Percentiles rank a stretch among this genome's conserved stretches.
phyloP scores from a whole-genome alignment of 2,888 invertebrate species.

The Oscheius onirici region DNA sequence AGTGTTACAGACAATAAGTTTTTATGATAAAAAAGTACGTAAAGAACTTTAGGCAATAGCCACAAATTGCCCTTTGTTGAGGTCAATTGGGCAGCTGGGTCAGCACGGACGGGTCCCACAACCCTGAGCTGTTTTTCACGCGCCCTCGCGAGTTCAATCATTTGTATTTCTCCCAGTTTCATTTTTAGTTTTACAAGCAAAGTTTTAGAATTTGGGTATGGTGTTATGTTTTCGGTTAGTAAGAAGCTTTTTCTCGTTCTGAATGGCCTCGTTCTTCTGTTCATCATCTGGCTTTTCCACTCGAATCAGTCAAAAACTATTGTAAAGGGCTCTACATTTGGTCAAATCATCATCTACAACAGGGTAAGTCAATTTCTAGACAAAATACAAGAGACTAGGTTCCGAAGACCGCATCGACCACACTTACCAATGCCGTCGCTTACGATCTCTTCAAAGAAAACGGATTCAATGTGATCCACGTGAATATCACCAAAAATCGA shows the following conservation, averaged over 20 bases:
- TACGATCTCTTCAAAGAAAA: slow-evolving; percentile 67
- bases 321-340: not conserved
- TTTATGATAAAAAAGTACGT: too few species aligned
- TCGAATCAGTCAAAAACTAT: not conserved
- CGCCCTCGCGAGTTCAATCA: slow-evolving; percentile 5
- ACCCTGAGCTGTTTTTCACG: not conserved
- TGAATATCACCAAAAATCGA: slow-evolving; percentile 94
- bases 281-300: not conserved
- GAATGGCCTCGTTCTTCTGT: not conserved
- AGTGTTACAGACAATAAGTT: too few species aligned
- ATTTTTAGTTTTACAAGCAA: too few species aligned
- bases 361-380: slow-evolving; percentile 37
- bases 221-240: slow-evolving; percentile 12
- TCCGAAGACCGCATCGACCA: slow-evolving; percentile 70
- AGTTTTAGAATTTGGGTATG: not conserved
- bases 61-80: too few species aligned
- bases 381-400: slow-evolving; percentile 47
- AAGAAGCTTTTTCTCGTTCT: not conserved
- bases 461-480: slow-evolving; percentile 82
- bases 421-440: slow-evolving; percentile 68
- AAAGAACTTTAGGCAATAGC: too few species aligned
- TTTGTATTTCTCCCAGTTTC: not conserved
- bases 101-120: slow-evolving; percentile 5
- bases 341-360: slow-evolving; percentile 53
- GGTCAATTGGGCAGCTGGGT: not conserved